These are phyloP conservation scores for Myrmecophaga tridactyla DNA, from an alignment of 2,113 vertebrate genomes.

Conservation along the genomic window DNA sequence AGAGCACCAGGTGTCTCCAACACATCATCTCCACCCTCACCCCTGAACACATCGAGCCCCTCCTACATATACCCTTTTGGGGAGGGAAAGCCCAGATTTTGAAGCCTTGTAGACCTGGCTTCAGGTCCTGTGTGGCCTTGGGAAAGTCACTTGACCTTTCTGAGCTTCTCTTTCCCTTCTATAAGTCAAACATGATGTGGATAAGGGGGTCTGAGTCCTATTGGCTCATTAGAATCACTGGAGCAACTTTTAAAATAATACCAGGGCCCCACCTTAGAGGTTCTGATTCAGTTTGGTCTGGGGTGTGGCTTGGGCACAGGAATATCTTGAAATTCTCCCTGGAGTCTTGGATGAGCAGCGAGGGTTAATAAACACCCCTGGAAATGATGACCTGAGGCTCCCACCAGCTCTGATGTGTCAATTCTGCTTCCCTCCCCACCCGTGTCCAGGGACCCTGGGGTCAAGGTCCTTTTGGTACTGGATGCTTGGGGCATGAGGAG, in stretches of 20 bases:
- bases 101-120: background rate
- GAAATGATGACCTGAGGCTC: background rate
- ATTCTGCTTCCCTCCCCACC: background rate
- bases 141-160: background rate
- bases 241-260: background rate
- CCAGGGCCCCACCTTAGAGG: too few species aligned
- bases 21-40: fast-evolving
- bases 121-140: background rate
- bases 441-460: background rate
- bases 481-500: background rate
- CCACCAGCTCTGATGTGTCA: fast-evolving
- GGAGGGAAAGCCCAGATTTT: background rate
- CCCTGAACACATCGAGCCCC: background rate
- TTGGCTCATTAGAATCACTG: background rate
- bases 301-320: background rate
- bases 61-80: background rate
- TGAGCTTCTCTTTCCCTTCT: background rate
- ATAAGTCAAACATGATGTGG: background rate
- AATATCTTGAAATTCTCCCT: background rate
- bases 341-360: background rate
- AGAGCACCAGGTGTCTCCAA: background rate
- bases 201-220: background rate
- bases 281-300: background rate
- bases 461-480: background rate
- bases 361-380: background rate